Conservation (phyloP, 2,888 invertebrate species). For the Lasioglossum lativentre region DNA sequence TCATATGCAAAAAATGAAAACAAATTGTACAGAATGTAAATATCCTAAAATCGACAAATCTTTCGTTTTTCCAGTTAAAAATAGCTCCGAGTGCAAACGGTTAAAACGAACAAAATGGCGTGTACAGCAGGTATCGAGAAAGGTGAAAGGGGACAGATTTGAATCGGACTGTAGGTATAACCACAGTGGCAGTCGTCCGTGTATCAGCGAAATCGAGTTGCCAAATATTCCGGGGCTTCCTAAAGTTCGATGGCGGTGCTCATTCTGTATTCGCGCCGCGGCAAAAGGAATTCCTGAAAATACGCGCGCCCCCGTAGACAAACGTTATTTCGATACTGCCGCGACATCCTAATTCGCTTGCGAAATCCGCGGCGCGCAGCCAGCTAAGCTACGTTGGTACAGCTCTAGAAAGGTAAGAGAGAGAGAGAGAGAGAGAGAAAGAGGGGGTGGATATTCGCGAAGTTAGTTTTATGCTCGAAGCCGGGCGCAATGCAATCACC, state of each 20-base stretch:
- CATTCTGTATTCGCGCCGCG: constrained; percentile 60
- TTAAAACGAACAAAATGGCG: neutral
- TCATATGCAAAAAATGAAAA: no score
- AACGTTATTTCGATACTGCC: constrained; percentile 69
- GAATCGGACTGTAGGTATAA: neutral
- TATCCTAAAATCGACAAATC: no score
- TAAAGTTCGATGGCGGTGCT: constrained; percentile 36
- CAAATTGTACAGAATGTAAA: no score
- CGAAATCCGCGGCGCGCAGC: constrained; percentile 43
- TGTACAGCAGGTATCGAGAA: no score
- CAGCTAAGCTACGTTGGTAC: constrained; percentile 3
- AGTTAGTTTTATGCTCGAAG: constrained; percentile 73
- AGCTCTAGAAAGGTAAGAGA: neutral
- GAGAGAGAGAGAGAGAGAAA: neutral
- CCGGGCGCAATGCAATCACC: constrained; percentile 73
- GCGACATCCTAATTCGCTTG: constrained; percentile 70
- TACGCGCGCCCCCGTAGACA: constrained; percentile 54
- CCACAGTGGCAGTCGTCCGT: neutral
- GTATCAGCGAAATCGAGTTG: constrained; percentile 44
- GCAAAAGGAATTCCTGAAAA: constrained; percentile 52
- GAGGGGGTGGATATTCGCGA: constrained; percentile 60
- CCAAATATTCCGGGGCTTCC: constrained; percentile 52
- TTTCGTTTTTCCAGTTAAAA: no score
- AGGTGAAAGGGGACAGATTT: no score
- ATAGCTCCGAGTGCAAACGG: no score